Evolutionary conservation across 2,113 vertebrate genomes (phyloP).

Genomic region (Casuarius casuarius): DNA sequence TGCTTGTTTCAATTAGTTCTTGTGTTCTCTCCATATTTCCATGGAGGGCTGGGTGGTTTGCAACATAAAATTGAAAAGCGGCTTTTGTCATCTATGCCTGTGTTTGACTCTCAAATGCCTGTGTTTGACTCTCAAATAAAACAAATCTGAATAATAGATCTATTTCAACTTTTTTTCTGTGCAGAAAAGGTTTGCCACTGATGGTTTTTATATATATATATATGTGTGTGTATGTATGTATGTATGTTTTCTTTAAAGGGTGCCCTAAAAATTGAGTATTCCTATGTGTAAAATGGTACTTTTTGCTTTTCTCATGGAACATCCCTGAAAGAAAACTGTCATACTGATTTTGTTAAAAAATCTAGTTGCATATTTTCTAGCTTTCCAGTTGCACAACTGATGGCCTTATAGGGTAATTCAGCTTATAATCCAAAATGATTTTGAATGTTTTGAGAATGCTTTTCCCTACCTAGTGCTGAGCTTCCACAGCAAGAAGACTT

Average conservation of each 20-base stretch:
- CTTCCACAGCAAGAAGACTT: neutral
- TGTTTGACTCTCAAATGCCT: neutral
- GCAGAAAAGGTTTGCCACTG: neutral
- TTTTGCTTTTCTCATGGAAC: neutral
- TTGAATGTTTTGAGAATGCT: neutral
- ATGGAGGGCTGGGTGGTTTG: neutral
- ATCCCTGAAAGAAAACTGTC: neutral
- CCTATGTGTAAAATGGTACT: neutral
- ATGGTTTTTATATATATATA: too few species aligned
- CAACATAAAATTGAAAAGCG: constrained; percentile 25
- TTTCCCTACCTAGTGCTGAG: neutral
- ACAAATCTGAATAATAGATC: neutral
- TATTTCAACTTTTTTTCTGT: neutral
- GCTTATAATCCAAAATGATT: neutral
- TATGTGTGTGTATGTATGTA: neutral
- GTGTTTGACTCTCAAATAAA: neutral
- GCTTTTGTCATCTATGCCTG: neutral
- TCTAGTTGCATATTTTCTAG: neutral
- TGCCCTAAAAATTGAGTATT: neutral
- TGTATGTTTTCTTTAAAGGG: neutral
- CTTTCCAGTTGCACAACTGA: neutral
- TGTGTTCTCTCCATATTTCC: neutral
- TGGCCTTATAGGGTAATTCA: neutral
- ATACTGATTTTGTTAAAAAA: neutral
- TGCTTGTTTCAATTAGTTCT: constrained; percentile 35